Evolutionary conservation across 2,888 invertebrate genomes (phyloP).

Genomic region (Oscheius onirici): DNA sequence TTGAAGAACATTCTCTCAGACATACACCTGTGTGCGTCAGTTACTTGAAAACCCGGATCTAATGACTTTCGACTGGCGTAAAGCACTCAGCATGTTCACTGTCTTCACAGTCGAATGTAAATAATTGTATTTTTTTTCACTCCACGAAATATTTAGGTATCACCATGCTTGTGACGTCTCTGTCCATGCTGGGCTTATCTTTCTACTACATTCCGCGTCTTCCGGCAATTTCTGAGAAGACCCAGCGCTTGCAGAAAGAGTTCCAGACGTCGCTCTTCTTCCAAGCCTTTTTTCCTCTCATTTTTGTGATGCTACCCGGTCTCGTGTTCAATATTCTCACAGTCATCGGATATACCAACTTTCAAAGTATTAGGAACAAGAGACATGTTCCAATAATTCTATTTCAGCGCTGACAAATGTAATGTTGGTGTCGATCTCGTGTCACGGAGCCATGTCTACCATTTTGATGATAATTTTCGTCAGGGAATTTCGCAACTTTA

Average conservation of each 20-base stretch:
- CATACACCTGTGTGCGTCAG: neutral
- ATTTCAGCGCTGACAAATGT: constrained; percentile 5
- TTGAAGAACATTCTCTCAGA: neutral
- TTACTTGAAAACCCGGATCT: neutral
- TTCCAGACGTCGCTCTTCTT: constrained; percentile 7
- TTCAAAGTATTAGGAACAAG: constrained; percentile 22
- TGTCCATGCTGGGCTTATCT: neutral
- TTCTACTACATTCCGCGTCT: neutral
- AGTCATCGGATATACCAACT: neutral
- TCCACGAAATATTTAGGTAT: neutral
- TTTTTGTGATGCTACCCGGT: constrained; percentile 8
- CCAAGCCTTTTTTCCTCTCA: constrained; percentile 11
- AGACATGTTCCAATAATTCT: neutral
- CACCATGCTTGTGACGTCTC: neutral
- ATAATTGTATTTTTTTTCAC: neutral
- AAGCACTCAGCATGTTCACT: neutral
- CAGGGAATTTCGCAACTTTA: neutral
- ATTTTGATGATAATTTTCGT: constrained; percentile 7
- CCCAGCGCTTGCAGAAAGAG: neutral
- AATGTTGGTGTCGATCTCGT: neutral
- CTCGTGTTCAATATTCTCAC: neutral
- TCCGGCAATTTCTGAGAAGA: constrained; percentile 13
- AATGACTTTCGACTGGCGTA: neutral
- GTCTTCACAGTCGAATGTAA: constrained; percentile 9
- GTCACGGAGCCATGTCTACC: neutral